Percentiles rank a stretch among this genome's conserved stretches.
These are phyloP conservation scores for Sphaeridia pumilis DNA, from an alignment of 2,888 invertebrate species.

Conservation along the genomic window DNA sequence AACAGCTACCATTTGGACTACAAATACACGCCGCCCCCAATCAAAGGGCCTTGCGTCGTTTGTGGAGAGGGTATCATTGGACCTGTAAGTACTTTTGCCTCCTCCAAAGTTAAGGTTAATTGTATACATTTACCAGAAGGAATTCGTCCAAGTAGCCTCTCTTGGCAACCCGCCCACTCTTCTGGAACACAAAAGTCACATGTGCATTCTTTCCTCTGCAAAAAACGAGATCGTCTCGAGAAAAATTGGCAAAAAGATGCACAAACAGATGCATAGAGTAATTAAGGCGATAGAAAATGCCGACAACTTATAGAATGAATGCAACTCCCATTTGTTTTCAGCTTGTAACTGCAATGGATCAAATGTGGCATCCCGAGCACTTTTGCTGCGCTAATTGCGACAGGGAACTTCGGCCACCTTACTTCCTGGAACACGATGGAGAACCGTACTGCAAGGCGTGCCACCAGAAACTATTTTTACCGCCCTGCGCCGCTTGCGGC, in stretches of 20 bases:
- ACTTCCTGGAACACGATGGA: conserved; percentile 17
- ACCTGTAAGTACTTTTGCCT: conserved; percentile 31
- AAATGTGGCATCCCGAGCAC: conserved; percentile 9
- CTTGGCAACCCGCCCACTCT: background rate
- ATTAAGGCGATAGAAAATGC: no score
- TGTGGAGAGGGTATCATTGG: conserved; percentile 36
- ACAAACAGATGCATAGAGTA: no score
- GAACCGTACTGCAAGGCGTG: conserved; percentile 16
- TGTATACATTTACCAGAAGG: background rate
- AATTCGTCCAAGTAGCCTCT: background rate
- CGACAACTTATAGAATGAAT: no score
- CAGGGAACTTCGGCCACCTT: conserved; percentile 12
- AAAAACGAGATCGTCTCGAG: background rate
- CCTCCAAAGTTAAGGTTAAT: conserved; percentile 1
- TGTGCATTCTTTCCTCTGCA: background rate
- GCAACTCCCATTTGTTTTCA: background rate
- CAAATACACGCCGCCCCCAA: conserved; percentile 35
- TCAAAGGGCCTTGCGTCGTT: conserved; percentile 35
- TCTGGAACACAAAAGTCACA: background rate
- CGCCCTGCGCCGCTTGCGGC: conserved; percentile 15
- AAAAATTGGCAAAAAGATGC: no score
- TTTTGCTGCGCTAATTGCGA: conserved; percentile 19
- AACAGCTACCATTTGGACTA: conserved; percentile 36
- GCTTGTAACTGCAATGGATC: conserved; percentile 12
- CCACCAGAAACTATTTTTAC: conserved; percentile 14